Base-by-base conservation (phyloP, 1,140 invertebrate genomes). In the Aphis gossypii region DNA sequence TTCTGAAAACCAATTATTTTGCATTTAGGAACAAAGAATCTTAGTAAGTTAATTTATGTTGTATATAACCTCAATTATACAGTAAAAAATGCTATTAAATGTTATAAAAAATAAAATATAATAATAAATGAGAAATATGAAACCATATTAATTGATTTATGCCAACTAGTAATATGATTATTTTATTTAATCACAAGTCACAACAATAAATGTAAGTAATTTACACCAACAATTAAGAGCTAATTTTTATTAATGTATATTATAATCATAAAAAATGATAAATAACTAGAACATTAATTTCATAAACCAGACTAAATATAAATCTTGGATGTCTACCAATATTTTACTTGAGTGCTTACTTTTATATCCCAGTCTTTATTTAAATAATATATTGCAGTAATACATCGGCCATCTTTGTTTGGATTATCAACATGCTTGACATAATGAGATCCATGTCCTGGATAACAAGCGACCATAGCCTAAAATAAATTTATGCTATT, bases 401-500 rank as follows among this genome's bases (percentile, higher is more conserved):
- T 98, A 94, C 98, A 98, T 94, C 98, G 96, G 35, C 98, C 99
- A 96, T 99, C 99, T 95, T 97, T 96, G 95, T 99, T 99, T n/a
- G 99, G 98, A 96, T 99, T 99, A 95, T 99, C 99, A 48, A 99
- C 98, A 95, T 99, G 99, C 95, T 99, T 98, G 38, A 99, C 98
- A 95, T 99, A 99, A 95, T 98, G 97, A 25, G 98, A 97, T 89
- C 98, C 98, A 93, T 97, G 97, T 30, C 98, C 98, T 21, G 98
- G 98, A 95, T 99, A 99, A 95, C 98, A 99, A 68, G 99, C 98
- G 44, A 99, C 97, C 99, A 99, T 99, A 23, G 98, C 98, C 98
- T 99, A 95, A 92, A 96, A 96, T 94, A 18, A 76, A n/a, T 76
- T n/a, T n/a, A 76, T 18, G 18, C n/a, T 0, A 76, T 76, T 76